phyloP scores from a whole-genome alignment of 2,797 vertebrate genomes.

The Epinephelus awoara region DNA sequence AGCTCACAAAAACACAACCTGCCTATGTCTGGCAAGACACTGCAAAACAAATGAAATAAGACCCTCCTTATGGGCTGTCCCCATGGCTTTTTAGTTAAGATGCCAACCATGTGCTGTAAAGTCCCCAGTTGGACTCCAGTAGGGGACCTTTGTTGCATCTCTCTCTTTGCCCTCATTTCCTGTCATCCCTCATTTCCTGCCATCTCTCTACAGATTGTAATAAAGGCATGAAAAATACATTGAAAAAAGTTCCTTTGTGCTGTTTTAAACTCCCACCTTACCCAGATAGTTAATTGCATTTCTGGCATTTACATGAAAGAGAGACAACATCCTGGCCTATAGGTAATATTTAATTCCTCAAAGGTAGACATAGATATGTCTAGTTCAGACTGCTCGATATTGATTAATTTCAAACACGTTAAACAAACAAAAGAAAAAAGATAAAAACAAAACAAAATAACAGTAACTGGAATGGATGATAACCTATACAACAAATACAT shows the following conservation, averaged over 20 bases:
- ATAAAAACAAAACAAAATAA: too few relatives aligned
- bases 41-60: not conserved
- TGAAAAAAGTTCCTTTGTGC: not conserved
- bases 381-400: too few relatives aligned
- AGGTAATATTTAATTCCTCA: slow-evolving; percentile 14
- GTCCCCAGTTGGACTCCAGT: not conserved
- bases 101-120: not conserved
- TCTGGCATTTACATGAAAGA: not conserved
- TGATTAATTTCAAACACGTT: too few relatives aligned
- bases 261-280: slow-evolving; percentile 3
- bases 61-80: not conserved
- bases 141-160: not conserved
- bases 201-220: not conserved
- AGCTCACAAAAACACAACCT: slow-evolving; percentile 1
- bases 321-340: not conserved
- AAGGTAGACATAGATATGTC: not conserved
- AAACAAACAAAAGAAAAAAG: too few relatives aligned
- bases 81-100: not conserved
- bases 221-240: not conserved
- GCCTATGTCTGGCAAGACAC: not conserved
- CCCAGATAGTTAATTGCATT: slow-evolving; percentile 1
- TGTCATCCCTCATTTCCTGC: not conserved
- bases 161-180: not conserved
- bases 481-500: too few relatives aligned
- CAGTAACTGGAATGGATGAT: too few relatives aligned